phyloP scores from a whole-genome alignment of 1,140 invertebrate genomes.

The Trichoplusia ni region DNA sequence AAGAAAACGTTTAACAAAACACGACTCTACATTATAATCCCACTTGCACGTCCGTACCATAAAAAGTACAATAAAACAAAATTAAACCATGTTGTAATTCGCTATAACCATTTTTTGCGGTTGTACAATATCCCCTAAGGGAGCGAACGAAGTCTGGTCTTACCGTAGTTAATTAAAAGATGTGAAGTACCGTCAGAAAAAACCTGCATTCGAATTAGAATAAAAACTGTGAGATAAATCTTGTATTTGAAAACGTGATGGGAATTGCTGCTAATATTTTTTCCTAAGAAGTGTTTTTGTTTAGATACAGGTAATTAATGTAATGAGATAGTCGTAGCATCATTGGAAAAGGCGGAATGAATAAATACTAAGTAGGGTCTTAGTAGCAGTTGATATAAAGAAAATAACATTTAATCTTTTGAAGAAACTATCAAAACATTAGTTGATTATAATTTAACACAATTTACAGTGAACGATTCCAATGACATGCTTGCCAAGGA shows the following conservation, averaged over 20 bases:
- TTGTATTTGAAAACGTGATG: neutral
- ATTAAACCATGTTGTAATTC: constrained; percentile 44
- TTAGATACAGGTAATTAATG: no score
- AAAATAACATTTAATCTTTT: no score
- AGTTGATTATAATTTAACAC: no score
- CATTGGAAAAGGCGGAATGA: no score
- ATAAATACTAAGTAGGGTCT: no score
- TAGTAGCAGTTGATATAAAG: no score
- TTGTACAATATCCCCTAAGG: constrained; percentile 36
- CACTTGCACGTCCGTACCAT: constrained; percentile 11
- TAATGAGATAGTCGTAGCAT: no score
- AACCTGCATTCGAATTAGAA: neutral
- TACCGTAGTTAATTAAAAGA: constrained; percentile 56
- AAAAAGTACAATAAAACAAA: constrained; percentile 30
- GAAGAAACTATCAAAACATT: no score
- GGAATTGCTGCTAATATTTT: no score
- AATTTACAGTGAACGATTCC: no score
- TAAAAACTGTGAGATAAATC: neutral
- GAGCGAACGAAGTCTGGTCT: constrained; percentile 42
- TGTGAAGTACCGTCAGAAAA: constrained; percentile 37
- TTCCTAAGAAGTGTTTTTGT: no score
- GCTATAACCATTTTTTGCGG: constrained; percentile 44
- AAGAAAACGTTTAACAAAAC: constrained; percentile 3
- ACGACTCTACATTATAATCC: constrained; percentile 6
- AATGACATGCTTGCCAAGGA: no score